Base-by-base conservation (phyloP, 2,113 vertebrate genomes). In the Platichthys flesus region DNA sequence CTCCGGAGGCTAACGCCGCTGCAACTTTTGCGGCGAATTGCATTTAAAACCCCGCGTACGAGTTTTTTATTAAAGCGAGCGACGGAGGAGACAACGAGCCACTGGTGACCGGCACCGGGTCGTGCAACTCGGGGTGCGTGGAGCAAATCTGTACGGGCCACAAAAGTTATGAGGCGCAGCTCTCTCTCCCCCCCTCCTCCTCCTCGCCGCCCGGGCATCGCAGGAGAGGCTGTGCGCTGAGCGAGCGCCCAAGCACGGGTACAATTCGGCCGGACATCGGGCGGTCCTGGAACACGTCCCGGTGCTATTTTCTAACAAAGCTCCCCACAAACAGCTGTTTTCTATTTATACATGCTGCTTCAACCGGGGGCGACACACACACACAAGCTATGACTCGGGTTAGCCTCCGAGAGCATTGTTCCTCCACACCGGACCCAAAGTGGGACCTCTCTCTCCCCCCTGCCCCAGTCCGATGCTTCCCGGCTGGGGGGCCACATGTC, bases 391-490 rank as follows among this genome's bases (percentile, higher is more conserved):
- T 1, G 74, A 67, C 71, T 65, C 5, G 28, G 87, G 74, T 78
- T 75, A 67, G 76, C 80, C 9, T 82, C 69, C 73, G 24, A 63
- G 49, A 6, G 92, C 84, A 93, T 92, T 93, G 92, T 93, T 91
- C 90, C 42, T 23, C 42, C 47, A 16, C 47, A 18, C 47, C 47
- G 47, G 47, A 51, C 47, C 47, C 47, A 5, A 18, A 9, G 47
- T 51, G 47, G 74, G 83, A 82, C 67, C 75, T 72, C 76, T 28
- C 26, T 4, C 77, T 10, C 40, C 40, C 9, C 10, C 35, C 9
- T 8, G 9, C 35, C 31, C 31, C 3, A 28, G 37, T 40, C 10
- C 37, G 47, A 9, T 51, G 7, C 15, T 51, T 18, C 47, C 47
- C 15, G 47, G 18, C 16, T 18, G 54, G 21, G 20, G 52, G 21